Base-by-base conservation (phyloP, 2,797 vertebrate genomes). In the Urophycis tenuis region DNA sequence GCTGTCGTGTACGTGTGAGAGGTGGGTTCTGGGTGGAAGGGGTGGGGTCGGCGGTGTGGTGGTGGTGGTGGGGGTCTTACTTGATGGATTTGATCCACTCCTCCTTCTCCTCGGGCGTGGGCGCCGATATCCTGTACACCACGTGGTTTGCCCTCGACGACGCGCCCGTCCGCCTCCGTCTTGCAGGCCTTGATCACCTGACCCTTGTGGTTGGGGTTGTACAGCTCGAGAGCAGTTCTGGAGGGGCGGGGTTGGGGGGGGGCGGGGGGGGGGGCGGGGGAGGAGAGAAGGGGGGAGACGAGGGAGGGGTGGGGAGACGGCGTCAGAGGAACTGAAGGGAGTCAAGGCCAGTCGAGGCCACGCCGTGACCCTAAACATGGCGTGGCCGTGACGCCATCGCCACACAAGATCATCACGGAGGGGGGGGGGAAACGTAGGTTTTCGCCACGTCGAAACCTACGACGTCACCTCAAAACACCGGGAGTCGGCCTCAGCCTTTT, bases 71-170 rank as follows among this genome's bases (percentile, higher is more conserved):
- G 53, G 0, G n/a, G n/a, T 25, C 86, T 92, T 89, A 99, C 97
- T 95, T 97, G 87, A 99, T 98, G 90, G 96, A 96, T 84, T 97
- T 98, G 80, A 99, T 97, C 97, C 97, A 99, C 81, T 96, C 96
- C 0, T 98, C 97, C 88, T 98, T 97, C 82, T 98, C 96, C 78
- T 99, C 96, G 0, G 93, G 82, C 0, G 95, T 96, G 22, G 96
- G 95, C 7, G 97, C 97, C 0, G 97, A 99, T 87, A 99, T 99
- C 3, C 96, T 95, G 85, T 99, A 99, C 80, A 99, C 96, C 0
- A 95, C 97, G 91, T 99, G 97, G 89, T 98, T 98, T 98, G 14
- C 97, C 97, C 82, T 99, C 97, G n/a, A 99, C 97, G n/a, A 99
- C 97, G 0, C 97, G 94, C 0, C 97, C 97, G 0, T 99, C 97